Conservation (phyloP, 1,140 invertebrate species). For the Drosophila watanabei region DNA sequence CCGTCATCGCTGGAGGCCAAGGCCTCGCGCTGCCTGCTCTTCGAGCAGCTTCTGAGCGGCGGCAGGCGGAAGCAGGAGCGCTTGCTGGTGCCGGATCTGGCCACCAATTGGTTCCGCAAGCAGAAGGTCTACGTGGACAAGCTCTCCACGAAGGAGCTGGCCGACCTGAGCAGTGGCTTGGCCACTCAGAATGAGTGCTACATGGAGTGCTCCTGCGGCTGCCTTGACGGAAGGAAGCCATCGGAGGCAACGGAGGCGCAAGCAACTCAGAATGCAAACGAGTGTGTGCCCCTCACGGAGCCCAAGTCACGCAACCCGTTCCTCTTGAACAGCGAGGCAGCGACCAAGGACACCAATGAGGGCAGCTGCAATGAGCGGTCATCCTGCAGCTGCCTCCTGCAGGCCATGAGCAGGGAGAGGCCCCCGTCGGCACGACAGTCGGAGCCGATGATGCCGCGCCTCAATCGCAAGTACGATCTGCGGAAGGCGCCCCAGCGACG, state of each 20-base stretch:
- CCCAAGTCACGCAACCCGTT: slow-evolving; percentile 11
- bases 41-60: slow-evolving; percentile 47
- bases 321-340: background rate
- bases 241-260: background rate
- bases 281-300: slow-evolving; percentile 5
- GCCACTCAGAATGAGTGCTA: background rate
- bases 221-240: background rate
- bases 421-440: slow-evolving; percentile 19
- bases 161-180: background rate
- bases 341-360: background rate
- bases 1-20: background rate
- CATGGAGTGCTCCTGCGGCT: background rate
- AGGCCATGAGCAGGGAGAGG: slow-evolving; percentile 43
- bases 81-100: slow-evolving; percentile 70
- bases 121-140: slow-evolving; percentile 62
- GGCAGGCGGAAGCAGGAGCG: slow-evolving; percentile 39
- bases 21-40: slow-evolving; percentile 5
- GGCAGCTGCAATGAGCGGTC: background rate
- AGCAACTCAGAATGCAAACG: background rate
- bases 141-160: slow-evolving; percentile 25
- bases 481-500: slow-evolving; percentile 48
- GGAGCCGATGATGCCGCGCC: slow-evolving; percentile 31
- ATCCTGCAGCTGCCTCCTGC: slow-evolving; percentile 24
- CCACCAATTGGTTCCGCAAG: slow-evolving; percentile 74
- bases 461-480: slow-evolving; percentile 35